Evolutionary conservation across 1,140 invertebrate genomes (phyloP), one percentile per base, ranked within the genome.

Genomic region (Acromyrmex charruanus): DNA sequence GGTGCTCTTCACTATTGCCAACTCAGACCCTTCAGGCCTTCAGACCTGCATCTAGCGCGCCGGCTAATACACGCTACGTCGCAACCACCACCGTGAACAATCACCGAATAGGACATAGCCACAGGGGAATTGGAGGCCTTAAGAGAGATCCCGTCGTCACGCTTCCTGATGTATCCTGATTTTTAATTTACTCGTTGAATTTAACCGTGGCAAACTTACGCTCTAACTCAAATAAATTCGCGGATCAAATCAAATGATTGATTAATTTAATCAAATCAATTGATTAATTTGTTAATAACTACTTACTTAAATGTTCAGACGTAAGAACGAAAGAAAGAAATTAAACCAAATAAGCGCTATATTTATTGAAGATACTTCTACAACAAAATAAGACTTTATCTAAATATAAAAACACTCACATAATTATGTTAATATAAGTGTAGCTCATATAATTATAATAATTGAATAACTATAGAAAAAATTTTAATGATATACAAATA

Each of bases 1-100:
- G 94, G 87, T 93, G 93, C 94, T 94, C 94, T 95, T 91, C 93
- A 95, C 94, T 95, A 95, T 95, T 95, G 95, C 95, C 94, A 95
- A 95, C 94, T 95, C 95, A 95, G 95, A 93, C 94, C 93, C 94
- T 95, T 95, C 92, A 95, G 91, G 92, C 93, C 91, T 93, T 92
- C 92, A 92, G 91, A 87, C 90, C 86, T 91, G 87, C 87, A 81
- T 85, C 77, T 87, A 59, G 72, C 72, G 63, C 58, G 90, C 90
- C 88, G 89, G 87, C 88, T 90, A 87, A 86, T 86, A 93, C 89
- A 87, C 91, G 89, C 86, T 87, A 89, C 87, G 87, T 92, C 91
- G 91, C 91, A 92, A 49, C 65, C n/a, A 92, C 87, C 87, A 89
- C 90, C 85, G 86, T 88, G 87, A 68, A 86, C 82, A 81, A 89